phyloP scores from a whole-genome alignment of 2,113 vertebrate species.

The Nerophis ophidion region DNA sequence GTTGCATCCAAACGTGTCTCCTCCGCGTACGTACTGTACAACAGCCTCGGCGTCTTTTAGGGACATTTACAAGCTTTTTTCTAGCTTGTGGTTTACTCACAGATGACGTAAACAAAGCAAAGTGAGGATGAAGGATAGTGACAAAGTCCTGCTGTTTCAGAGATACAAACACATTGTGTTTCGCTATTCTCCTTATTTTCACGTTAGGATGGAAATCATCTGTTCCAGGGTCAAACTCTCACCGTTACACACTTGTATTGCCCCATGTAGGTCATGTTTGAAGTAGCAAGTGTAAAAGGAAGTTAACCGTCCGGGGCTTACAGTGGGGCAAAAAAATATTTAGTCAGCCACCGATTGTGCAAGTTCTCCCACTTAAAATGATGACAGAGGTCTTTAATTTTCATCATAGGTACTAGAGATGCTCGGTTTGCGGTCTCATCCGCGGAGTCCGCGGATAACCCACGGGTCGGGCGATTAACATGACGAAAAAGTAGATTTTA shows the following conservation, averaged over 20 bases:
- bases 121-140: slow-evolving; percentile 42
- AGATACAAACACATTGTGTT: slow-evolving; percentile 29
- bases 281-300: too few relatives aligned
- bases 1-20: slow-evolving; percentile 43
- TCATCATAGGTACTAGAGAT: too few relatives aligned
- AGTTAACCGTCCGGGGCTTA: too few relatives aligned
- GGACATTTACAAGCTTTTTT: slow-evolving; percentile 35
- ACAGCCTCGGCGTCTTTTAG: slow-evolving; percentile 37
- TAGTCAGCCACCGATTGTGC: too few relatives aligned
- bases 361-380: too few relatives aligned
- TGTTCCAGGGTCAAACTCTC: background rate
- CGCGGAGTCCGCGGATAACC: too few relatives aligned
- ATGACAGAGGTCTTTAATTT: too few relatives aligned
- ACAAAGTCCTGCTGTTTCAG: slow-evolving; percentile 49
- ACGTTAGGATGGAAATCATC: background rate
- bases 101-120: slow-evolving; percentile 53
- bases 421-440: too few relatives aligned
- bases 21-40: background rate
- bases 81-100: slow-evolving; percentile 11
- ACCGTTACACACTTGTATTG: background rate
- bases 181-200: background rate
- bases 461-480: too few relatives aligned
- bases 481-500: too few relatives aligned
- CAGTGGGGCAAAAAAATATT: too few relatives aligned
- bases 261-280: too few relatives aligned